These are phyloP conservation scores for Cyrtorhinus lividipennis DNA, from an alignment of 1,140 invertebrate genomes.

Conservation along the genomic window DNA sequence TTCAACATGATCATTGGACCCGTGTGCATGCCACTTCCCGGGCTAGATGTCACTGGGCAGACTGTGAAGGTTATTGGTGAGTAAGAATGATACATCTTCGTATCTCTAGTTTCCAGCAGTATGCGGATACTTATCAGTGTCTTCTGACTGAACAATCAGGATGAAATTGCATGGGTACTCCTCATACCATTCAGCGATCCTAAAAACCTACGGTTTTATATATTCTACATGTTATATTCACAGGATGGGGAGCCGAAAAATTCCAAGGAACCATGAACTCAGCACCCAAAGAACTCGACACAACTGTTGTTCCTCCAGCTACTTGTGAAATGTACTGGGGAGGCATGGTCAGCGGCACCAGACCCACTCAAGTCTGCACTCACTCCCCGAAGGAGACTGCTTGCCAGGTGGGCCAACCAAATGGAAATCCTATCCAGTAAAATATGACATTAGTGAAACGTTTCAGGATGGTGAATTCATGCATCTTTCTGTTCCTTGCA, in stretches of 20 bases:
- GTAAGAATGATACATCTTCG: too few species aligned
- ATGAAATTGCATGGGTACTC: too few species aligned
- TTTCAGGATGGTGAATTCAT: not conserved
- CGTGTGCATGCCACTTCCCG: too few species aligned
- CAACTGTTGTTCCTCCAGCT: not conserved
- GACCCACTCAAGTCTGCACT: not conserved
- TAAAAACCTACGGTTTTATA: too few species aligned
- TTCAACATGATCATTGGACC: too few species aligned
- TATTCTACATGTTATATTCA: too few species aligned
- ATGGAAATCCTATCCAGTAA: not conserved
- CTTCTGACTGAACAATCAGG: too few species aligned
- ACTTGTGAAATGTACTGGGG: not conserved
- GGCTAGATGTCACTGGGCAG: too few species aligned
- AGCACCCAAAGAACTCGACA: not conserved
- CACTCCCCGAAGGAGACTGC: not conserved
- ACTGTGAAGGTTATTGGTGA: too few species aligned
- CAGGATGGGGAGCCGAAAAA: not conserved
- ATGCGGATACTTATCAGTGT: too few species aligned
- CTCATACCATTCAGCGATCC: too few species aligned
- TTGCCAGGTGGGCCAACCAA: not conserved
- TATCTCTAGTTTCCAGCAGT: too few species aligned
- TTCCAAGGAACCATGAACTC: not conserved
- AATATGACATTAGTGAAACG: not conserved
- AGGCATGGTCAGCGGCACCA: not conserved
- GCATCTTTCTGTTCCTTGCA: conserved; percentile 26